Base-by-base conservation (phyloP, 2,113 vertebrate genomes). In the Mastomys natalensis region DNA sequence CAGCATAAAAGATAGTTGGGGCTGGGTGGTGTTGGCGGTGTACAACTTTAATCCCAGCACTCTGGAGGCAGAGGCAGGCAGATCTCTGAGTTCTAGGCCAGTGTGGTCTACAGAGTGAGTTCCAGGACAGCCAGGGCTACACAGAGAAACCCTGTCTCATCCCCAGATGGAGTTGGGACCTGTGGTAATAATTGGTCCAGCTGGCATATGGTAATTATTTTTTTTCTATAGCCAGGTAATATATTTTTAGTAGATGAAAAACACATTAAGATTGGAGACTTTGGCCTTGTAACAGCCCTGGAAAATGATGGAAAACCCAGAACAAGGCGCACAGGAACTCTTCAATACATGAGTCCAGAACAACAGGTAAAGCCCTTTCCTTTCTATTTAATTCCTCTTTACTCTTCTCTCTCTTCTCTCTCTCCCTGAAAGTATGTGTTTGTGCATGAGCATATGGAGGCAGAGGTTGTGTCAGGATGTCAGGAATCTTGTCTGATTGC, bases 181-280 rank as follows among this genome's bases (percentile, higher is more conserved):
- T 84, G 16, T 93, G 51, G 15, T 89, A n/a, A 94, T 62, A 62
- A 17, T 58, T 43, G 48, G 26, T 96, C 16, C 89, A 40, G 82
- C 29, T 93, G n/a, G 40, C 64, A 89, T 70, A 74, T 62, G 60
- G 16, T 72, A 89, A 88, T 48, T 93, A 53, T n/a, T 17, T 11
- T 78, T 55, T 89, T 72, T 58, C 51, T 86, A 92, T 95, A 99
- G 99, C 99, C 99, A 81, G 68, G 73, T 87, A 99, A 99, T 97
- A 99, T 99, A 98, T 98, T 99, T 97, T 97, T 99, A 97, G 99
- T 99, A 19, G 40, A 0, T 13, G 72, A 98, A 17, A 92, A 95
- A 45, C 77, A 97, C 40, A 97, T 99, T 97, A 99, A 99, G 98
- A 99, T 99, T 58, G 99, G 99, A 11, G 99, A 99, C 98, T 99